These are phyloP conservation scores for Drosophila sp. DNA, from an alignment of 1,140 invertebrate species.

Conservation along the genomic window DNA sequence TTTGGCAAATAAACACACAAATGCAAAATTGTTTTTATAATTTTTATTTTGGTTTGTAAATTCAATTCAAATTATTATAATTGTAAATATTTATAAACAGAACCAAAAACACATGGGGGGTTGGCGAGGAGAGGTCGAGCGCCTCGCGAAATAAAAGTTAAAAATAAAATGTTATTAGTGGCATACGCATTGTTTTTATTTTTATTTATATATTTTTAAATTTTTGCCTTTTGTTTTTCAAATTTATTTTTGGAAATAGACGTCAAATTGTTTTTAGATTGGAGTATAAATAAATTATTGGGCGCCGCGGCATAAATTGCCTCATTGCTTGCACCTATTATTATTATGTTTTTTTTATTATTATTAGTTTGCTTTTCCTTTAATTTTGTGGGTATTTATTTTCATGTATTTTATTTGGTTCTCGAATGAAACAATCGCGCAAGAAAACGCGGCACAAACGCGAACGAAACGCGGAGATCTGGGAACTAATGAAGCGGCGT, in stretches of 20 bases:
- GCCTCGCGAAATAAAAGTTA: conserved; percentile 72
- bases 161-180: conserved; percentile 78
- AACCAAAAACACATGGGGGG: conserved; percentile 20
- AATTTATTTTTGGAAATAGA: conserved; percentile 78
- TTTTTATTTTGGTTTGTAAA: conserved; percentile 19
- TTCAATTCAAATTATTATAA: conserved; percentile 30
- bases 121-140: conserved; percentile 21
- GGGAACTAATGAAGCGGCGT: conserved; percentile 75
- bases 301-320: conserved; percentile 66
- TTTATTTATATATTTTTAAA: conserved; percentile 43
- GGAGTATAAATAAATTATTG: conserved; percentile 79
- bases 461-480: conserved; percentile 54
- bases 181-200: conserved; percentile 52
- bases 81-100: conserved; percentile 49
- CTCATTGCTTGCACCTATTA: conserved; percentile 23
- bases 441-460: conserved; percentile 59
- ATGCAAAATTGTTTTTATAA: background rate
- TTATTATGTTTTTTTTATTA: conserved; percentile 15
- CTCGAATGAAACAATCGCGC: conserved; percentile 53
- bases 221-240: conserved; percentile 39
- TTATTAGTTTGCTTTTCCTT: conserved; percentile 1
- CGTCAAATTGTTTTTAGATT: conserved; percentile 77
- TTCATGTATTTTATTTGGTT: conserved; percentile 2
- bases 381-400: too few relatives aligned
- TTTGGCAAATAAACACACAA: conserved; percentile 34